A percentile compares a stretch with the other conserved stretches of the same genome.
Evolutionary conservation across 2,888 invertebrate genomes (phyloP).

Genomic region (Drosophila kambysellisi): DNA sequence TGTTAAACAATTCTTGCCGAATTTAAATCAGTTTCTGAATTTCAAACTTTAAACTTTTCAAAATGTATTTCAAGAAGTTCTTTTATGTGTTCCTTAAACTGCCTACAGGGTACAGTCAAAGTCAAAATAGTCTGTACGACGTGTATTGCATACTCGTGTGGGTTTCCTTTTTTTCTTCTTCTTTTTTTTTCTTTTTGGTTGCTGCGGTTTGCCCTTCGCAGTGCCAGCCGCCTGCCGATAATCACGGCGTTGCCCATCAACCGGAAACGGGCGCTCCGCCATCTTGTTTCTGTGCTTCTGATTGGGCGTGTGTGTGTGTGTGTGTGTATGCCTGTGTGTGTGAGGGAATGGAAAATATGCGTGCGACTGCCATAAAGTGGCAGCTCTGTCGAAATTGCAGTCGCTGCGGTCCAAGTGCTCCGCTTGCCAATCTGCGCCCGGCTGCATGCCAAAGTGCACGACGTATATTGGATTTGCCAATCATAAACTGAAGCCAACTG

Average conservation of each 20-base stretch:
- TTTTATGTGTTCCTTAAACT: neutral
- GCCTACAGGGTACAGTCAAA: neutral
- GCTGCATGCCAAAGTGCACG: slow-evolving; percentile 75
- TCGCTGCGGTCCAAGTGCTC: slow-evolving; percentile 54
- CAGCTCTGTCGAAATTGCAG: slow-evolving; percentile 68
- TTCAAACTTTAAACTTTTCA: neutral
- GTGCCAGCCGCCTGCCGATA: slow-evolving; percentile 72
- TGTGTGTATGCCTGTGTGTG: slow-evolving; percentile 26
- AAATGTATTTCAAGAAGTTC: neutral
- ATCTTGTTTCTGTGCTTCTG: slow-evolving; percentile 66
- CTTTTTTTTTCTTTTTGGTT: slow-evolving; percentile 39
- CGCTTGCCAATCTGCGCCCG: slow-evolving; percentile 71
- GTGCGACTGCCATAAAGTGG: slow-evolving; percentile 78
- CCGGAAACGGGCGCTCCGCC: slow-evolving; percentile 77
- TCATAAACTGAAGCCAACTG: slow-evolving; percentile 81
- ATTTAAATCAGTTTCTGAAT: neutral
- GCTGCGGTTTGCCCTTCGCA: slow-evolving; percentile 66
- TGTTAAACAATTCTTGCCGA: neutral
- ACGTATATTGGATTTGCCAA: slow-evolving; percentile 79
- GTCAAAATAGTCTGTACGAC: neutral
- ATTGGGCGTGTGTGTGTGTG: slow-evolving; percentile 18
- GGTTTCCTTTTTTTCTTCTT: slow-evolving; percentile 17
- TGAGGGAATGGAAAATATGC: slow-evolving; percentile 64
- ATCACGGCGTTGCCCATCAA: slow-evolving; percentile 78
- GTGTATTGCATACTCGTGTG: slow-evolving; percentile 1